These are phyloP conservation scores for Cantharis flavilabris DNA, from an alignment of 2,888 invertebrate species.

Conservation along the genomic window DNA sequence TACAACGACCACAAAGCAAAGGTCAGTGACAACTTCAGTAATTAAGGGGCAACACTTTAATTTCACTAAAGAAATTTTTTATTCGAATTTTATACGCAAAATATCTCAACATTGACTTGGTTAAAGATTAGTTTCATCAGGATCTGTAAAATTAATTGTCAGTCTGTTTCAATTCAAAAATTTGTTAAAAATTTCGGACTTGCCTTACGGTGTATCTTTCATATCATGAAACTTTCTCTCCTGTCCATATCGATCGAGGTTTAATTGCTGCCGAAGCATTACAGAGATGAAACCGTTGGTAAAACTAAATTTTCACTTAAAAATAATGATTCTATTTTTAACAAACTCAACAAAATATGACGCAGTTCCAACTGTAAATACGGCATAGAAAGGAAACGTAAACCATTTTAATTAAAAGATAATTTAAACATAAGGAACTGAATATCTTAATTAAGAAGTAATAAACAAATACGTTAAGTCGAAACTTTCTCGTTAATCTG, in stretches of 20 bases:
- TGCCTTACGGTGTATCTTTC: neutral
- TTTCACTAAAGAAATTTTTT: too few species aligned
- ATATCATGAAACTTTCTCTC: neutral
- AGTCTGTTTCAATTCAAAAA: neutral
- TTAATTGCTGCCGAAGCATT: neutral
- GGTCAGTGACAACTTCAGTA: too few species aligned
- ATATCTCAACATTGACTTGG: too few species aligned
- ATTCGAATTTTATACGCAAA: too few species aligned
- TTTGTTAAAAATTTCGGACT: neutral
- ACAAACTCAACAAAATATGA: neutral
- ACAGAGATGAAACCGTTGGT: neutral
- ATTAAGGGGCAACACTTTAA: too few species aligned
- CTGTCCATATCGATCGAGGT: neutral
- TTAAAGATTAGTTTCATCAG: too few species aligned
- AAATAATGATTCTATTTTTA: neutral
- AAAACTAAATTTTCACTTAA: neutral
- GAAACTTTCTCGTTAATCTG: neutral
- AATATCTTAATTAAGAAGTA: neutral
- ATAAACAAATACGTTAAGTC: neutral
- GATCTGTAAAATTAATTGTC: neutral
- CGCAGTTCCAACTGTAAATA: neutral
- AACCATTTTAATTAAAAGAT: neutral
- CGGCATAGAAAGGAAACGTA: neutral
- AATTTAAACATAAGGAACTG: neutral
- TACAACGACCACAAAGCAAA: too few species aligned